A percentile compares a stretch with the other conserved stretches of the same genome.
Conservation (phyloP, 2,888 invertebrate genomes). For the Pachliopta kotzebuea region DNA sequence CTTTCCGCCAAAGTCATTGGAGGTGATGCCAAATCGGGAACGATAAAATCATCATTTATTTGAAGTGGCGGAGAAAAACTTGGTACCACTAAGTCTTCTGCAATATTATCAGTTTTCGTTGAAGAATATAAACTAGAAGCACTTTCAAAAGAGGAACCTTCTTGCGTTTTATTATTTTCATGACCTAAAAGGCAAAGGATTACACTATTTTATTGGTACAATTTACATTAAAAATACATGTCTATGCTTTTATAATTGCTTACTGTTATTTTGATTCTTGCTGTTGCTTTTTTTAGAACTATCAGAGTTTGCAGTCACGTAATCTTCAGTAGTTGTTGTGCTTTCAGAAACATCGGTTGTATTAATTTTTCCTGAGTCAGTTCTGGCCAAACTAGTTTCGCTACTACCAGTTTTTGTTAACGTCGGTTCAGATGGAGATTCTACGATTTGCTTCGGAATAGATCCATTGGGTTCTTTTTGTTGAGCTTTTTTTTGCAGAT, state of each 20-base stretch:
- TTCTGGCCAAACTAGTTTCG: conserved; percentile 81
- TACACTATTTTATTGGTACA: too few relatives aligned
- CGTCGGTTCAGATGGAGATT: conserved; percentile 60
- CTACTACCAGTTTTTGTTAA: conserved; percentile 60
- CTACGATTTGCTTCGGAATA: conserved; percentile 61
- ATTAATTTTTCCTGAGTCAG: conserved; percentile 86
- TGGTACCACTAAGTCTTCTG: conserved; percentile 83
- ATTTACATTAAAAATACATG: too few relatives aligned
- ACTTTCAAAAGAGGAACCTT: conserved; percentile 93
- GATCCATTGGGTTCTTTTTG: conserved; percentile 70
- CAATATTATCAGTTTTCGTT: conserved; percentile 85
- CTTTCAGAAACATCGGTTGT: conserved; percentile 92
- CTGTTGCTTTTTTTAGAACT: conserved; percentile 83
- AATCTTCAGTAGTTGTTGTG: conserved; percentile 92
- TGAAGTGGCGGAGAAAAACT: conserved; percentile 81
- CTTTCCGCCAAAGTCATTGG: conserved; percentile 70
- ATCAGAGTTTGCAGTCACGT: conserved; percentile 91
- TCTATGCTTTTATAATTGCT: conserved; percentile 36
- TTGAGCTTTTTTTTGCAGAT: conserved; percentile 61
- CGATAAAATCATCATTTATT: conserved; percentile 73
- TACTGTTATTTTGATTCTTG: conserved; percentile 69
- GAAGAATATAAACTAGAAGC: conserved; percentile 90
- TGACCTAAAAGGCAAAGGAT: conserved; percentile 53
- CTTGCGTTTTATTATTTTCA: conserved; percentile 82
- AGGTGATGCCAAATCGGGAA: conserved; percentile 68